phyloP scores from a whole-genome alignment of 2,888 invertebrate species.

The Sesamia inferens region DNA sequence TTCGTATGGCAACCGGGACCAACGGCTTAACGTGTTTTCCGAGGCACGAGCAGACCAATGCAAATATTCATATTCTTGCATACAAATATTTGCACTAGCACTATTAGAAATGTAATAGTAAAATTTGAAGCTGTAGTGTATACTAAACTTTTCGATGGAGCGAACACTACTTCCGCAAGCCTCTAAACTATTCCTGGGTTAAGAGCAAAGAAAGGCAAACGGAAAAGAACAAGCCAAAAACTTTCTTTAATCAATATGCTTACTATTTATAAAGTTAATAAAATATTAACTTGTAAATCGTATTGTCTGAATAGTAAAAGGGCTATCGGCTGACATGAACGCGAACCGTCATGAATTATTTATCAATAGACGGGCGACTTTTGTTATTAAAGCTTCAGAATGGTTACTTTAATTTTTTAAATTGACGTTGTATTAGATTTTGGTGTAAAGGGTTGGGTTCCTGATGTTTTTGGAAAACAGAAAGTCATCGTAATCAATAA shows the following conservation, averaged over 20 bases:
- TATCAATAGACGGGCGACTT: constrained; percentile 46
- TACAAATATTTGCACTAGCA: too few species aligned
- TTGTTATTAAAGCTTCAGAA: constrained; percentile 32
- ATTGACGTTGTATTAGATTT: constrained; percentile 21
- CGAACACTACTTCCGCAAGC: too few species aligned
- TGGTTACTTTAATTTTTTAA: constrained; percentile 39
- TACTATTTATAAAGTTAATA: constrained; percentile 40
- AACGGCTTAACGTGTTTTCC: too few species aligned
- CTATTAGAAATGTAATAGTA: too few species aligned
- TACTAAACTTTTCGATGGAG: too few species aligned
- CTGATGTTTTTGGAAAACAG: neutral
- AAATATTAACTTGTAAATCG: constrained; percentile 34
- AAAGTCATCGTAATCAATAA: neutral
- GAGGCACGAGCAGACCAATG: too few species aligned
- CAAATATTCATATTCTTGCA: too few species aligned
- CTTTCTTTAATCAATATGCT: constrained; percentile 30
- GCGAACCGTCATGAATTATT: constrained; percentile 58
- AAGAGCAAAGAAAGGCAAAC: too few species aligned
- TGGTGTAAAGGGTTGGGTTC: neutral
- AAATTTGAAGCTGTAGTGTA: too few species aligned
- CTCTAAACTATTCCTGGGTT: constrained; percentile 13
- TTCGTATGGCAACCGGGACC: too few species aligned
- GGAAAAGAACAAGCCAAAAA: neutral
- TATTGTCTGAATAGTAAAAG: constrained; percentile 55
- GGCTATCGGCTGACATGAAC: constrained; percentile 39